Percentiles rank a stretch among this genome's conserved stretches.
These are phyloP conservation scores for Dendrophyllia cribrosa DNA, from an alignment of 64 coral and sea anemone genomes.

Conservation along the genomic window DNA sequence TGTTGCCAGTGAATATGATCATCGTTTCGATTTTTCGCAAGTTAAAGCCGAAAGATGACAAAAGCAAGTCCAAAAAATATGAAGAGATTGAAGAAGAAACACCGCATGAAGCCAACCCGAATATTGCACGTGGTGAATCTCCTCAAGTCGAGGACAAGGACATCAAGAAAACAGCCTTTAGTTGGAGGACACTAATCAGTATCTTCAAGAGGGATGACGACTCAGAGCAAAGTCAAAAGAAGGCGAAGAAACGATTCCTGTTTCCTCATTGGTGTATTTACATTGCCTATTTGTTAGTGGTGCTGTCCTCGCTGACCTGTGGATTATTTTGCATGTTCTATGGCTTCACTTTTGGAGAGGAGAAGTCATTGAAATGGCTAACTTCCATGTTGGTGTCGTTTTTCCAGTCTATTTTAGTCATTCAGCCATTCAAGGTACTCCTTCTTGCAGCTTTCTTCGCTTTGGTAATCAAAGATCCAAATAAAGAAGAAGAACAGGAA, in stretches of 20 bases:
- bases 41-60: slow-evolving; percentile 58
- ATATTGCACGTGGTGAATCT: neutral
- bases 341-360: slow-evolving; percentile 81
- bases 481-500: slow-evolving; percentile 92
- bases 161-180: neutral
- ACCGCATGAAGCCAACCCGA: neutral
- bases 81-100: slow-evolving; percentile 9
- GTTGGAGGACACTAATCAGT: neutral
- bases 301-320: slow-evolving; percentile 42
- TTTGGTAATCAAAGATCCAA: slow-evolving; percentile 92
- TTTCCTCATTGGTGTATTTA: slow-evolving; percentile 92
- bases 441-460: slow-evolving; percentile 86
- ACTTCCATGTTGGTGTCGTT: slow-evolving; percentile 92
- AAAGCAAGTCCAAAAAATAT: slow-evolving; percentile 30
- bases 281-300: slow-evolving; percentile 58
- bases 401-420: slow-evolving; percentile 84
- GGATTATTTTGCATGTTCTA: slow-evolving; percentile 81
- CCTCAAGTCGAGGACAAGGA: neutral
- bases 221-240: neutral
- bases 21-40: slow-evolving; percentile 82
- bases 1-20: slow-evolving; percentile 82
- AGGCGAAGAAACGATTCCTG: slow-evolving; percentile 35
- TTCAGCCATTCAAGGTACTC: slow-evolving; percentile 94
- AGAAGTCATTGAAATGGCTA: slow-evolving; percentile 87
- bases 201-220: slow-evolving; percentile 12